Evolutionary conservation across 2,888 invertebrate species (phyloP), one percentile per base, ranked within the genome.

Genomic region (Catocala nupta): DNA sequence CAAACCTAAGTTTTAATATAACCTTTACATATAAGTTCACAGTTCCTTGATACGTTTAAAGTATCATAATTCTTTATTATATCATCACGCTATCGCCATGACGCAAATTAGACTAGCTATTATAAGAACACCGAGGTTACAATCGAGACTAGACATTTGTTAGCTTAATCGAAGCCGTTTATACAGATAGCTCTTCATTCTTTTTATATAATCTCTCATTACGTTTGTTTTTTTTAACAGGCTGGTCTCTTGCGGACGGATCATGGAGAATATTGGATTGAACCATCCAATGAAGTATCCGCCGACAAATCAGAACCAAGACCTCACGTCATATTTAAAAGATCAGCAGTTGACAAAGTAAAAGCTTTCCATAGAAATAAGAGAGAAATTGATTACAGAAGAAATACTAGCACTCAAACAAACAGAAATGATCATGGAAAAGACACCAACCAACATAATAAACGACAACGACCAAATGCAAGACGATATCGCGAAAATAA

Each of bases 251-350:
- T 97, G 68, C 94, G 95, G 81, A 96, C 96, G 13, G 95, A 95
- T 74, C 91, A 95, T 68, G 96, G 95, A 67, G 96, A 96, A 85
- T 97, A 96, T 88, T 96, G 95, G 91, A 96, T 97, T 70, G 97
- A 97, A 87, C 97, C 97, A 44, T 95, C 95, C 42, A 95, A 95
- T 79, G 94, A 95, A 86, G 88, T 93, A 69, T 74, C 87, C 56
- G 80, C 81, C 67, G 89, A 87, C 75, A 84, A 70, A 63, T 87
- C 81, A 49, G 81, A 86, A 68, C 88, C 87, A 57, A 96, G 96
- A 86, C 95, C 96, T 62, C 96, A 97, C 83, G 94, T 96, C 51
- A 94, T 97, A 63, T 97, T 95, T 80, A 96, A 95, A 86, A 93
- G 96, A 83, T 96, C 96, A 50, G 96, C 96, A 11, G 95, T 96